Percentiles rank a stretch among this genome's conserved stretches.
Conservation (phyloP, 1,140 invertebrate species). For the Procambarus virginalis region DNA sequence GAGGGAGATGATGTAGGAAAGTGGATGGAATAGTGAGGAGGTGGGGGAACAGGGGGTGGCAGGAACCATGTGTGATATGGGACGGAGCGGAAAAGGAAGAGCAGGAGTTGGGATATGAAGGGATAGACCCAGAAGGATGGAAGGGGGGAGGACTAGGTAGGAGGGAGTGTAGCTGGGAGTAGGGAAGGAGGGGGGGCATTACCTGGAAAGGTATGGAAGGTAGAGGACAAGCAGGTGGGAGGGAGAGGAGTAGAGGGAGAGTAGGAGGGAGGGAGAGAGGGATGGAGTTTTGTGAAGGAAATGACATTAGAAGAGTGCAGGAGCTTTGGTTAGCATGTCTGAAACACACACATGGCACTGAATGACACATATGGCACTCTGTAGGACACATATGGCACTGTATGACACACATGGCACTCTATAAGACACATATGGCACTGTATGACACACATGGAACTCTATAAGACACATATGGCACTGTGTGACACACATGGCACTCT, state of each 20-base stretch:
- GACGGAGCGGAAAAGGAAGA: neutral
- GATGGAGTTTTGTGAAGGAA: too few relatives aligned
- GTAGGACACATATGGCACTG: too few relatives aligned
- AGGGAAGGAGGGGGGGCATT: neutral
- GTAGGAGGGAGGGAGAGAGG: neutral
- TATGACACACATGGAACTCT: too few relatives aligned
- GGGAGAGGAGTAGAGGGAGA: neutral
- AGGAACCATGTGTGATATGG: neutral
- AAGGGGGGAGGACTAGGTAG: neutral
- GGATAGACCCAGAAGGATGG: neutral
- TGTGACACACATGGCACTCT: too few relatives aligned
- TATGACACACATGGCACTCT: too few relatives aligned
- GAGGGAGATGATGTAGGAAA: neutral
- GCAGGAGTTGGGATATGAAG: neutral
- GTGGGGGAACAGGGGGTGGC: neutral
- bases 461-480: too few relatives aligned
- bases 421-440: too few relatives aligned
- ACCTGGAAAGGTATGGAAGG: neutral
- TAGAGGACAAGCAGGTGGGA: neutral
- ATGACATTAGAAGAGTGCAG: too few relatives aligned
- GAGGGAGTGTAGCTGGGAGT: neutral
- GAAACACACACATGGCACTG: too few relatives aligned
- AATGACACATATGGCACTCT: too few relatives aligned
- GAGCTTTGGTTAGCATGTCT: too few relatives aligned
- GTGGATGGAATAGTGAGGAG: neutral